A percentile compares a stretch with the other conserved stretches of the same genome.
phyloP scores from a whole-genome alignment of 2,888 invertebrate genomes.

The Diadromus collaris region DNA sequence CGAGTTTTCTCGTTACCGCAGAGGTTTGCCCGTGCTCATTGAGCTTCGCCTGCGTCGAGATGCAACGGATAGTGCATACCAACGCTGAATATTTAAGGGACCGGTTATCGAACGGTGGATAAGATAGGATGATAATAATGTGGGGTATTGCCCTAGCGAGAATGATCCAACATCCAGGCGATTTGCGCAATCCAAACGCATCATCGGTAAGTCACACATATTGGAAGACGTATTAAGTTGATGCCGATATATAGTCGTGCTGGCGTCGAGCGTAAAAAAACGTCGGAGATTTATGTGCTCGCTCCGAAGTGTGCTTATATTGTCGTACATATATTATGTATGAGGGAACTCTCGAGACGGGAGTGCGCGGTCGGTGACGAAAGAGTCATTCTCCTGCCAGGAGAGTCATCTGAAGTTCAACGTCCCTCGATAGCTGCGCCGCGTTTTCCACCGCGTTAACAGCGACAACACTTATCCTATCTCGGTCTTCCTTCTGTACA shows the following conservation, averaged over 20 bases:
- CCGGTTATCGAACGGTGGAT: background rate
- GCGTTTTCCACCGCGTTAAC: constrained; percentile 29
- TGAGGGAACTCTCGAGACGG: constrained; percentile 3
- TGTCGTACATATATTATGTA: constrained; percentile 6
- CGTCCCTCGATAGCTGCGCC: constrained; percentile 34
- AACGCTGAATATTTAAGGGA: background rate
- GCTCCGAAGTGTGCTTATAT: background rate
- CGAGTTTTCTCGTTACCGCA: constrained; percentile 9
- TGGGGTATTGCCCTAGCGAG: background rate
- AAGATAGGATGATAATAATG: background rate
- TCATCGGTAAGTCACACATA: background rate
- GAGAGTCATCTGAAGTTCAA: constrained; percentile 45
- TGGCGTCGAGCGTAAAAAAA: background rate
- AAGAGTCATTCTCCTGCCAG: constrained; percentile 33
- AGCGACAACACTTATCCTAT: constrained; percentile 23
- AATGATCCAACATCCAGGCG: background rate
- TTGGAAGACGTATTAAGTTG: background rate
- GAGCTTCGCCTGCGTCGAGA: background rate
- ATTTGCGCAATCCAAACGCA: constrained; percentile 7
- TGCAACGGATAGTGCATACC: background rate
- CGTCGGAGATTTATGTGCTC: background rate
- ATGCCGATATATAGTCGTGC: background rate
- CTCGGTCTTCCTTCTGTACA: constrained; percentile 16
- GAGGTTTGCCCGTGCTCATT: background rate
- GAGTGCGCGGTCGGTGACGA: constrained; percentile 27